These are phyloP conservation scores for Echeneis naucrates DNA, from an alignment of 2,797 vertebrate species.

Conservation along the genomic window DNA sequence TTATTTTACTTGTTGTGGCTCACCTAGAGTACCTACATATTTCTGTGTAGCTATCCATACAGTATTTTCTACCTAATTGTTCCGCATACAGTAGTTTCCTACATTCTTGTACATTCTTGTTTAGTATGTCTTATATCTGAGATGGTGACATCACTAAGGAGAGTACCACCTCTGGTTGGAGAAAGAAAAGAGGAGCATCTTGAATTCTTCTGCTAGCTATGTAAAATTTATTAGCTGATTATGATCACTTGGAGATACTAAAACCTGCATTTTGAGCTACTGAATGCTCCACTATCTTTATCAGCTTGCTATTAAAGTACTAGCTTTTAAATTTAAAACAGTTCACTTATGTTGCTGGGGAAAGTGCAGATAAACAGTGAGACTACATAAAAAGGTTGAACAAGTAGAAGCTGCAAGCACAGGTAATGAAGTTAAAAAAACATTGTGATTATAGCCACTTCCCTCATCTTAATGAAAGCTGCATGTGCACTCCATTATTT, in stretches of 20 bases:
- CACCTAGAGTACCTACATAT: neutral
- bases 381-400: neutral
- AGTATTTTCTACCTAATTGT: neutral
- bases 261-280: neutral
- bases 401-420: neutral
- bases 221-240: neutral
- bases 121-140: neutral
- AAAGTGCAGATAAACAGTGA: neutral
- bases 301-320: neutral
- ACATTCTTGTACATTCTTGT: too few species aligned
- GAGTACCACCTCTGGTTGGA: neutral
- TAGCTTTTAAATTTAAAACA: neutral
- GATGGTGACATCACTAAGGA: neutral
- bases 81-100: neutral
- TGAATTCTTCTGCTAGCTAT: neutral
- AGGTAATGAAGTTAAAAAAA: neutral
- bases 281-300: neutral
- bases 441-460: neutral
- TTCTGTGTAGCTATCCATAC: neutral
- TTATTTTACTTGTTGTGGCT: too few species aligned
- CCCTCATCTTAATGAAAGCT: neutral
- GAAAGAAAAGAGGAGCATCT: neutral
- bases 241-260: too few species aligned
- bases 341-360: neutral
- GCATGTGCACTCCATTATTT: neutral